phyloP scores from a whole-genome alignment of 1,140 invertebrate species.

The Drosophila nannoptera region DNA sequence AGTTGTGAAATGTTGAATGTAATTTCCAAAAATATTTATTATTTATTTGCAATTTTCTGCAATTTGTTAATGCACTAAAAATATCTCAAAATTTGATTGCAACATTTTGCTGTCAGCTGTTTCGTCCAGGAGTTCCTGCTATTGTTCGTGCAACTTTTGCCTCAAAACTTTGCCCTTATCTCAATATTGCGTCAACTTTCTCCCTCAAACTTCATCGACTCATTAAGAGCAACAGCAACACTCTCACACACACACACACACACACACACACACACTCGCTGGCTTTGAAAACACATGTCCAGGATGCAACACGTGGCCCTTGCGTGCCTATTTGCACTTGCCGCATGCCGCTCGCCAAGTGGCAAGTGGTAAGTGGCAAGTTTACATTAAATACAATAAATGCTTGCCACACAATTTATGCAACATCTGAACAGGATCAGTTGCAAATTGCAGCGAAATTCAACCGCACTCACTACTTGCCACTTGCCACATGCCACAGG shows the following conservation, averaged over 20 bases:
- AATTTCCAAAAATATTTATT: not conserved
- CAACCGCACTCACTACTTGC: not conserved
- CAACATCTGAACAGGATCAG: constrained; percentile 47
- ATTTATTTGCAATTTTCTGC: not conserved
- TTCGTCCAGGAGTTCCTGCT: not conserved
- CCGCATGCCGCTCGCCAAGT: constrained; percentile 63
- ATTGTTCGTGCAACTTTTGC: constrained; percentile 12
- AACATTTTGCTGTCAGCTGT: not conserved
- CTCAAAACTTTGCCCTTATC: constrained; percentile 34
- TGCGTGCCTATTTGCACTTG: constrained; percentile 73
- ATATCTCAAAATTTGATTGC: not conserved
- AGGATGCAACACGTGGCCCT: constrained; percentile 64
- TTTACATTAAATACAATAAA: constrained; percentile 76
- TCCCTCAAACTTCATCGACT: constrained; percentile 64
- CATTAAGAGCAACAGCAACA: constrained; percentile 46
- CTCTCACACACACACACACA: not conserved
- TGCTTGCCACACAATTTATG: constrained; percentile 71
- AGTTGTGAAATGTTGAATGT: not conserved
- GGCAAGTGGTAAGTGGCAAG: constrained; percentile 65
- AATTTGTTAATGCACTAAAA: too few relatives aligned
- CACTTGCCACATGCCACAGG: not conserved
- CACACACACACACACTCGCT: not conserved
- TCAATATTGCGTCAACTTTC: constrained; percentile 61
- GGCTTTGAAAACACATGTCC: not conserved
- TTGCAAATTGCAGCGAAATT: constrained; percentile 13